Conservation (phyloP, 1,140 invertebrate genomes). For the Globodera ellingtonae region DNA sequence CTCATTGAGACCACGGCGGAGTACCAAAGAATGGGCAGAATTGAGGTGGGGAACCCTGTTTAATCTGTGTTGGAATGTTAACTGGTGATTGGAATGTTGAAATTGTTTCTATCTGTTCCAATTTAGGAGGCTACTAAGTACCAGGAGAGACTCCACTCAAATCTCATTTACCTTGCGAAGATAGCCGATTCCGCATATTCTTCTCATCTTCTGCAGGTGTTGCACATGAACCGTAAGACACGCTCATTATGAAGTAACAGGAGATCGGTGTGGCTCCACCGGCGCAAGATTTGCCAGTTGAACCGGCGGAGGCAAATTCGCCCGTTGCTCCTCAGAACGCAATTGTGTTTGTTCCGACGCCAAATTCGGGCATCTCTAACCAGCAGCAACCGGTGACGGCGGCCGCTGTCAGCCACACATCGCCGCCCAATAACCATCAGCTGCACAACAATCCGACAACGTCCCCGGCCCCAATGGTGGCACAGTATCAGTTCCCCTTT, state of each 20-base stretch:
- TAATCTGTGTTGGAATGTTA: background rate
- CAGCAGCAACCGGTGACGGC: background rate
- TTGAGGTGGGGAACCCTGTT: slow-evolving; percentile 22
- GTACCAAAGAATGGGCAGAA: slow-evolving; percentile 51
- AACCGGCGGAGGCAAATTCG: background rate
- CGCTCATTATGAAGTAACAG: too few species aligned
- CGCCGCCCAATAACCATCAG: background rate
- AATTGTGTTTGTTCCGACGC: background rate
- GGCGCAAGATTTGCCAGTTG: too few species aligned
- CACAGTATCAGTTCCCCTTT: background rate
- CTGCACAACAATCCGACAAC: background rate
- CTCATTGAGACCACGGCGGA: slow-evolving; percentile 59
- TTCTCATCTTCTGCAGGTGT: slow-evolving; percentile 37
- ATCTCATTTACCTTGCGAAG: slow-evolving; percentile 55
- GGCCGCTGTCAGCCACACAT: background rate
- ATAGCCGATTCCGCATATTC: slow-evolving; percentile 45
- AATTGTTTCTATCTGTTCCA: background rate
- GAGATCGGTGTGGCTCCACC: too few species aligned
- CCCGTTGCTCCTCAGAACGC: background rate
- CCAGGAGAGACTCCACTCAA: slow-evolving; percentile 59
- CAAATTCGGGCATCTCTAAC: background rate
- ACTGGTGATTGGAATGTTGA: background rate
- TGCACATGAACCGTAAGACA: background rate
- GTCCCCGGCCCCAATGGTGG: too few species aligned
- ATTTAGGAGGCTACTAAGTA: slow-evolving; percentile 38